phyloP scores from a whole-genome alignment of 2,113 vertebrate genomes.

The Notiomystis cincta region DNA sequence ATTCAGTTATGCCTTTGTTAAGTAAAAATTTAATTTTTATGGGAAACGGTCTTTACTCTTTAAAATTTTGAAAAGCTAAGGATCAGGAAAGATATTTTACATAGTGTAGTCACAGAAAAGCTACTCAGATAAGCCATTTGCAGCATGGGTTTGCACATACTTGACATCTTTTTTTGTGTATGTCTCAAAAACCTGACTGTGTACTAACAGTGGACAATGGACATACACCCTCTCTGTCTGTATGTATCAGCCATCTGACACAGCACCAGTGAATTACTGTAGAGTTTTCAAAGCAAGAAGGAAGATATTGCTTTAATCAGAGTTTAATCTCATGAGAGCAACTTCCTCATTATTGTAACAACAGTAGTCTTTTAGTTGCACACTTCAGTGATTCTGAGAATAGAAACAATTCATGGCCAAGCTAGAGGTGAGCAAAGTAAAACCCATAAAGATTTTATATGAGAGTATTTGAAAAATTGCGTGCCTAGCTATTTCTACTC shows the following conservation, averaged over 20 bases:
- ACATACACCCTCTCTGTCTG: neutral
- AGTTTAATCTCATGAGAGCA: neutral
- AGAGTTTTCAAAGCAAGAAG: neutral
- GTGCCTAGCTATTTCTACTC: neutral
- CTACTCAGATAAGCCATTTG: neutral
- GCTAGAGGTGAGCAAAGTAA: neutral
- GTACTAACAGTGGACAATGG: neutral
- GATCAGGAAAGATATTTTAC: neutral
- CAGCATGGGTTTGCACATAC: fast-evolving
- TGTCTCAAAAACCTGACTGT: neutral
- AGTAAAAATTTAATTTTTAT: neutral
- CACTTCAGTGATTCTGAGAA: neutral
- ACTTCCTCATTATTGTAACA: neutral
- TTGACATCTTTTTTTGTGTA: neutral
- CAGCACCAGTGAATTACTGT: neutral
- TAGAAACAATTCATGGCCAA: neutral
- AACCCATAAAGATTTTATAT: neutral
- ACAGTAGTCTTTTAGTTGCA: neutral
- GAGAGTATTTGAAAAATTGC: neutral
- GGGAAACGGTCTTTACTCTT: neutral
- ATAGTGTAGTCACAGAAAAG: neutral
- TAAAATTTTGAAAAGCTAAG: neutral
- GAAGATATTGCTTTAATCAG: neutral
- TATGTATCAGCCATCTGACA: neutral
- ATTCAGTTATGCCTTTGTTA: neutral